phyloP scores from a whole-genome alignment of 2,888 invertebrate genomes.

The Lasioglossum malachurum region DNA sequence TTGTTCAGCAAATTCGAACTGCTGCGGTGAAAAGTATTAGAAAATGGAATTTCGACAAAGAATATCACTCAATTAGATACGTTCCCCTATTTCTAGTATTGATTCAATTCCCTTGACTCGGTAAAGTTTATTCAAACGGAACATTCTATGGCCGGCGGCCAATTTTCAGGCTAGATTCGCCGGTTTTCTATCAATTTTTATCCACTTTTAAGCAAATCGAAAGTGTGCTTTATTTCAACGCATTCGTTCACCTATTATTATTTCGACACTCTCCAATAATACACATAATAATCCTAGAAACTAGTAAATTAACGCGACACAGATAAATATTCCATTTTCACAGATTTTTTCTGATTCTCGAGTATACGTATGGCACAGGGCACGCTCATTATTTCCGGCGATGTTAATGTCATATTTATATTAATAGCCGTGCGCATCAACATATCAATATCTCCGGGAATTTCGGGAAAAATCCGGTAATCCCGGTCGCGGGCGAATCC shows the following conservation, averaged over 20 bases:
- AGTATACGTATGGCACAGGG: no score
- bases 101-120: background rate
- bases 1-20: background rate
- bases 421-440: background rate
- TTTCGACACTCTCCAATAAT: background rate
- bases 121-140: background rate
- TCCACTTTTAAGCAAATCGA: background rate
- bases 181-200: background rate
- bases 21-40: background rate
- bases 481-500: background rate
- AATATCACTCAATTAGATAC: constrained; percentile 4
- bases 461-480: constrained; percentile 1
- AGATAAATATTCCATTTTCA: background rate
- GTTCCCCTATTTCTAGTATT: background rate
- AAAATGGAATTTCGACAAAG: background rate
- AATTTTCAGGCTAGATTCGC: background rate
- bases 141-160: background rate
- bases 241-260: background rate
- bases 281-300: background rate
- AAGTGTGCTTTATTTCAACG: background rate
- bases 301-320: background rate
- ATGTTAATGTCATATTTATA: background rate
- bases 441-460: background rate
- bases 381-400: background rate
- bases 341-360: background rate